phyloP scores from a whole-genome alignment of 2,888 invertebrate genomes.

The Hemistola chrysoprasaria region DNA sequence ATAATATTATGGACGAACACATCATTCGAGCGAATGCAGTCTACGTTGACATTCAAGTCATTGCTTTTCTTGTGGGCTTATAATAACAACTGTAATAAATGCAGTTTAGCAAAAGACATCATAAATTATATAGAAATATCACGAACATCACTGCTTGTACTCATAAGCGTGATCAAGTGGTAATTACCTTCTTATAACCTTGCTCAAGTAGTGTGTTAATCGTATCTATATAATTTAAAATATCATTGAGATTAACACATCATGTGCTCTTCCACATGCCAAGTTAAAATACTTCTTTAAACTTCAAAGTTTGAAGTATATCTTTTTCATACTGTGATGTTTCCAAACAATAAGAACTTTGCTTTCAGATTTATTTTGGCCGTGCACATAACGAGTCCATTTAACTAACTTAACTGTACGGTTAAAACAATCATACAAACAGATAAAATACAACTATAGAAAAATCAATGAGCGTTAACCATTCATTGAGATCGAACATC shows the following conservation, averaged over 20 bases:
- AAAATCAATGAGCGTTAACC: conserved; percentile 45
- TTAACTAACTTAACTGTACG: conserved; percentile 27
- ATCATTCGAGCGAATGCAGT: conserved; percentile 80
- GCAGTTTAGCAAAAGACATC: conserved; percentile 4
- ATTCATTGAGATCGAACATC: conserved; percentile 70
- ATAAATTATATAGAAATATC: no score
- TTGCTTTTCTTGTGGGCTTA: conserved; percentile 67
- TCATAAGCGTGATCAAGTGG: no score
- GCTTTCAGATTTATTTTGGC: conserved; percentile 50
- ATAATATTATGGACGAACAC: conserved; percentile 79
- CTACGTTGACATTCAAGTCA: conserved; percentile 71
- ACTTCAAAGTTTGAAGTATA: no score
- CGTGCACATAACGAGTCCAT: conserved; percentile 58
- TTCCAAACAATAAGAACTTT: no score
- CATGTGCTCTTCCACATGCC: conserved; percentile 51
- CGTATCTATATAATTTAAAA: conserved; percentile 44
- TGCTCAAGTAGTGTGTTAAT: conserved; percentile 42
- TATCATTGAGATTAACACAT: conserved; percentile 36
- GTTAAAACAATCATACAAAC: conserved; percentile 33
- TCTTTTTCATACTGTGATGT: no score
- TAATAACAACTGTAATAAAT: conserved; percentile 30
- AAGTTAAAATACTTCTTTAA: no score
- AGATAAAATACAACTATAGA: conserved; percentile 26
- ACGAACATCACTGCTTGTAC: no score
- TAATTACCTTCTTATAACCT: background rate